phyloP scores from a whole-genome alignment of 2,797 vertebrate genomes.

The Ataeniobius toweri region DNA sequence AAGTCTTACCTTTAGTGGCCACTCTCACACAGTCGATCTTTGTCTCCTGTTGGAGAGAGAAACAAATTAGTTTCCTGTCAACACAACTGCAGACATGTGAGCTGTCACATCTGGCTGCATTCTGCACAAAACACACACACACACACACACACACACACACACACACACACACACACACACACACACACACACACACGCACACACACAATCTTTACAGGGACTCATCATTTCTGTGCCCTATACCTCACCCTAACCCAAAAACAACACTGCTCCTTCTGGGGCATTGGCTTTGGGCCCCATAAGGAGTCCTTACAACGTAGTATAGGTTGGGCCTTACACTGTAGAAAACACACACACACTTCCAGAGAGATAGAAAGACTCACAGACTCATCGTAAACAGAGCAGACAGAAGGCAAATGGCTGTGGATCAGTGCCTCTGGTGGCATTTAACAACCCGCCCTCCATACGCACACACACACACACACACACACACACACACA shows the following conservation, averaged over 20 bases:
- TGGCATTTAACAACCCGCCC: slow-evolving; percentile 56
- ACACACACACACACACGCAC: no score
- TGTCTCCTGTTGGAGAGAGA: slow-evolving; percentile 82
- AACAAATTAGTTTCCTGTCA: slow-evolving; percentile 48
- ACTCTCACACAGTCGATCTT: slow-evolving; percentile 93
- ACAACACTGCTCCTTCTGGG: no score
- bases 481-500: slow-evolving; percentile 5
- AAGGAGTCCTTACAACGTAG: no score
- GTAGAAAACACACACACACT: slow-evolving; percentile 8
- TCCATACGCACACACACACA: slow-evolving; percentile 8
- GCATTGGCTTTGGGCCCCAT: no score
- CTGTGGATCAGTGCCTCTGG: slow-evolving; percentile 62
- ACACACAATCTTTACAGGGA: neutral
- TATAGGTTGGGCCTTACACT: no score
- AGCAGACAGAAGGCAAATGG: slow-evolving; percentile 60
- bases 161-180: slow-evolving; percentile 28
- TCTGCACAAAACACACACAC: neutral
- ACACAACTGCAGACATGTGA: slow-evolving; percentile 35
- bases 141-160: slow-evolving; percentile 29
- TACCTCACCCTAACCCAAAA: no score
- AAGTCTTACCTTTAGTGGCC: slow-evolving; percentile 88
- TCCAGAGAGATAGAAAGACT: slow-evolving; percentile 18
- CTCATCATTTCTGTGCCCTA: no score
- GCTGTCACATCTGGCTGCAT: slow-evolving; percentile 36
- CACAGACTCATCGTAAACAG: slow-evolving; percentile 53